phyloP scores from a whole-genome alignment of 2,888 invertebrate genomes.

The Megaustenia siamemsis region DNA sequence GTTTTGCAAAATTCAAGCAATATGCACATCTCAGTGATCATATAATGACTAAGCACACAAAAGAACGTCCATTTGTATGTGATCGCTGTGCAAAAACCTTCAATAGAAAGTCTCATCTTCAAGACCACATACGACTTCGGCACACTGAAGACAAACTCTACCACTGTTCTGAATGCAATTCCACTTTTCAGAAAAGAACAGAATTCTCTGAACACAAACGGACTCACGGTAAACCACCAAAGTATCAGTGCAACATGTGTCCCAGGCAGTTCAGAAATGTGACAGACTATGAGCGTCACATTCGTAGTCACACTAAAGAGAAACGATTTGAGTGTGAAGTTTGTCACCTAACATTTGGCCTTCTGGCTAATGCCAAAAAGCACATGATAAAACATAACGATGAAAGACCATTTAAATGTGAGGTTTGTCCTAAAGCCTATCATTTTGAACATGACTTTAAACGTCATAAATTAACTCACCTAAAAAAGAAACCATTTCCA shows the following conservation, averaged over 20 bases:
- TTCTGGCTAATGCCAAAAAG: constrained; percentile 50
- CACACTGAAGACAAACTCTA: constrained; percentile 52
- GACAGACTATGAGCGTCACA: constrained; percentile 45
- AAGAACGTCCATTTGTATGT: constrained; percentile 50
- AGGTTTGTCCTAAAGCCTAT: constrained; percentile 52
- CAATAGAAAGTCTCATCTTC: constrained; percentile 49
- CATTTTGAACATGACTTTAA: constrained; percentile 51
- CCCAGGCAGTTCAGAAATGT: constrained; percentile 47
- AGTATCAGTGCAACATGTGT: constrained; percentile 51
- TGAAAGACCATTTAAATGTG: constrained; percentile 55
- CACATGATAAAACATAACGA: constrained; percentile 54
- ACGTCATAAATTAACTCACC: constrained; percentile 44
- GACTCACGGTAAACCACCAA: constrained; percentile 39
- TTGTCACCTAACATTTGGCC: constrained; percentile 49
- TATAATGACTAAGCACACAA: constrained; percentile 47
- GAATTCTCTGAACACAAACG: constrained; percentile 48
- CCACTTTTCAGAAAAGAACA: constrained; percentile 43
- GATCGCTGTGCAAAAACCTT: constrained; percentile 50
- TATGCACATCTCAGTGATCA: constrained; percentile 53
- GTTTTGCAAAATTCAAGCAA: constrained; percentile 47
- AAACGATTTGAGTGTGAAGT: constrained; percentile 52
- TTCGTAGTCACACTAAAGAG: constrained; percentile 49
- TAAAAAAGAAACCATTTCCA: constrained; percentile 50
- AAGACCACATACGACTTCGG: constrained; percentile 46
- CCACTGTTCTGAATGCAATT: constrained; percentile 46